Evolutionary conservation across 2,797 vertebrate species (phyloP).

Genomic region (Discoglossus pictus): DNA sequence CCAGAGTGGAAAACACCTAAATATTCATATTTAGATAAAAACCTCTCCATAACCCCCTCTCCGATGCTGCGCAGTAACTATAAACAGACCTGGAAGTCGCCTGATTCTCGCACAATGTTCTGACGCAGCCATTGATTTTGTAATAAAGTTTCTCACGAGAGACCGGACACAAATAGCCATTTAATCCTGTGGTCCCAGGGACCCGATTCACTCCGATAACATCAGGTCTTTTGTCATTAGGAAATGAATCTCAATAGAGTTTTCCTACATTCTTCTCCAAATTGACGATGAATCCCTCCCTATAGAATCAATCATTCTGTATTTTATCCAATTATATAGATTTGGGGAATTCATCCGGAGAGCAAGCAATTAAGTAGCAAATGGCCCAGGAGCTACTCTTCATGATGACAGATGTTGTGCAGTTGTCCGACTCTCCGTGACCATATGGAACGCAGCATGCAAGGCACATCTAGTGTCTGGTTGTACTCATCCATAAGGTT

Average conservation of each 20-base stretch:
- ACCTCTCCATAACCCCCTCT: too few species aligned
- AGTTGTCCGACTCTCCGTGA: too few species aligned
- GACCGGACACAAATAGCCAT: slow-evolving; percentile 4
- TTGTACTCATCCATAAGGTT: too few species aligned
- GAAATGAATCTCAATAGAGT: neutral
- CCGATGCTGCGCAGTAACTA: neutral
- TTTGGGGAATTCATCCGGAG: neutral
- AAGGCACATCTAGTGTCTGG: too few species aligned
- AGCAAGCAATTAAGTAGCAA: too few species aligned
- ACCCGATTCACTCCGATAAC: neutral
- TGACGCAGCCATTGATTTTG: slow-evolving; percentile 3
- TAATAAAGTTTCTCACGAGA: neutral
- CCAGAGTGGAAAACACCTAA: too few species aligned
- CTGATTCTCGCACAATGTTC: neutral
- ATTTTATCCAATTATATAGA: neutral
- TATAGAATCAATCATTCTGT: too few species aligned
- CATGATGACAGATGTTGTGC: too few species aligned
- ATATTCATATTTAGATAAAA: too few species aligned
- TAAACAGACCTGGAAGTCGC: neutral
- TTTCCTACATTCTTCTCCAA: neutral
- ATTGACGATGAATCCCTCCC: neutral
- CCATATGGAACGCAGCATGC: too few species aligned
- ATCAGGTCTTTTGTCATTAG: neutral
- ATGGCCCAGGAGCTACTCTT: too few species aligned
- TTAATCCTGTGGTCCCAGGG: slow-evolving; percentile 9